Percentiles rank a stretch among this genome's conserved stretches.
Evolutionary conservation across 2,888 invertebrate genomes (phyloP).

Genomic region (Coelinius sp.): DNA sequence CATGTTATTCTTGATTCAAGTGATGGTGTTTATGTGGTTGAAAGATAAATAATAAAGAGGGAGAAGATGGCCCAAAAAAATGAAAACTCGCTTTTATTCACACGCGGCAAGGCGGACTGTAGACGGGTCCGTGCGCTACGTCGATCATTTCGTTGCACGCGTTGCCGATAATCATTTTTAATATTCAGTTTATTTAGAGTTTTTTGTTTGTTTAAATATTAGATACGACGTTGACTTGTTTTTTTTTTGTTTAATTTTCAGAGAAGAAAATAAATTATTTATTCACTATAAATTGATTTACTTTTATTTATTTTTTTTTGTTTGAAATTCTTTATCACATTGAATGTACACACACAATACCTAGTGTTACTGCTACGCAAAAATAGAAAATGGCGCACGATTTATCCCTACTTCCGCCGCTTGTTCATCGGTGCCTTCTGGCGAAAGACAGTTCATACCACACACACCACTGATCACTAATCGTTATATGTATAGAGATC

Average conservation of each 20-base stretch:
- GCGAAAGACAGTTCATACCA: background rate
- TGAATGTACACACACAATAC: constrained; percentile 63
- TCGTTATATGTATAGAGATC: background rate
- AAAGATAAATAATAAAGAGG: constrained; percentile 36
- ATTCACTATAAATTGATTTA: constrained; percentile 1
- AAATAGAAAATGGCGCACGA: constrained; percentile 69
- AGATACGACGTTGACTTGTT: background rate
- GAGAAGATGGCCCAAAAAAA: constrained; percentile 29
- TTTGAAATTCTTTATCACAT: constrained; percentile 58
- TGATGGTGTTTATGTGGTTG: constrained; percentile 23
- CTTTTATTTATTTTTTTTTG: background rate
- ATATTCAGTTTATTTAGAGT: constrained; percentile 21
- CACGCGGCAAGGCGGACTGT: constrained; percentile 55
- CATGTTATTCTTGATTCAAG: background rate
- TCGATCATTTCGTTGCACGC: constrained; percentile 54
- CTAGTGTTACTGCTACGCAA: constrained; percentile 67
- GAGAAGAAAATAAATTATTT: background rate
- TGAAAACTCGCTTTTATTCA: constrained; percentile 44
- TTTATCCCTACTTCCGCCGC: constrained; percentile 55
- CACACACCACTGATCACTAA: background rate
- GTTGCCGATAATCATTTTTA: constrained; percentile 56
- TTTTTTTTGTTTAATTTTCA: background rate
- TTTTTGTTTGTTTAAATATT: background rate
- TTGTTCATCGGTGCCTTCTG: constrained; percentile 61
- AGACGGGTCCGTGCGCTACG: constrained; percentile 47